phyloP scores from a whole-genome alignment of 2,113 vertebrate genomes.

The Osmerus mordax region DNA sequence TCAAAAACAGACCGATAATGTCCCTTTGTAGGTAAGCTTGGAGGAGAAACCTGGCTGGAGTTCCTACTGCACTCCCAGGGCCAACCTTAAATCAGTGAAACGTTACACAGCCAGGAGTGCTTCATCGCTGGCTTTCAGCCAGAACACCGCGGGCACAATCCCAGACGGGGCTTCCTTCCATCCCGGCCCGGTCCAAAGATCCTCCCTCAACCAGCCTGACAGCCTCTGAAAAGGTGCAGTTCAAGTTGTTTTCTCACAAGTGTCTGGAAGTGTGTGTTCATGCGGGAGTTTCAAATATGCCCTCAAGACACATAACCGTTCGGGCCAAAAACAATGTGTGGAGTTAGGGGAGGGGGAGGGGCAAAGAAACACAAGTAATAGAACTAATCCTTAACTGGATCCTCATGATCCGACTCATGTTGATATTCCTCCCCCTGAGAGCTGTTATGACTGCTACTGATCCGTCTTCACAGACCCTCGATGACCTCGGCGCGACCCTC shows the following conservation, averaged over 20 bases:
- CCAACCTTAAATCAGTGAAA: conserved; percentile 64
- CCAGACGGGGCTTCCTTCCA: conserved; percentile 56
- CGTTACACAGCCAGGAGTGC: conserved; percentile 44
- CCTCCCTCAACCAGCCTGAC: conserved; percentile 61
- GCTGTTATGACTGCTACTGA: conserved; percentile 17
- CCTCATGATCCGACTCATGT: conserved; percentile 50
- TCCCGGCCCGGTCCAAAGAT: conserved; percentile 52
- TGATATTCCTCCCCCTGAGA: conserved; percentile 35
- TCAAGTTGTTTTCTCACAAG: conserved; percentile 62
- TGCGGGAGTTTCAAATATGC: conserved; percentile 53
- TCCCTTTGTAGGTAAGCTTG: conserved; percentile 60
- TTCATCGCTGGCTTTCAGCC: conserved; percentile 67
- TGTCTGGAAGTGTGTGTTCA: conserved; percentile 59
- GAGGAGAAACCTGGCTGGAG: conserved; percentile 52
- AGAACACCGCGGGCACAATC: conserved; percentile 66
- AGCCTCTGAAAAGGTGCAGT: conserved; percentile 62
- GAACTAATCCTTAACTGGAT: neutral
- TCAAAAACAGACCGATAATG: conserved; percentile 56
- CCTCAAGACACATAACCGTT: conserved; percentile 62
- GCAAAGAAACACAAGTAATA: no score
- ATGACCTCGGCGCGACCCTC: conserved; percentile 32
- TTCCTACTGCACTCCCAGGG: conserved; percentile 61
- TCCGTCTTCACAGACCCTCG: conserved; percentile 29
- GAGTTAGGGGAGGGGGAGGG: conserved; percentile 6
- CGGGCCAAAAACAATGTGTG: conserved; percentile 61